phyloP scores from a whole-genome alignment of 1,140 invertebrate genomes.

The Polypedilum pembai region DNA sequence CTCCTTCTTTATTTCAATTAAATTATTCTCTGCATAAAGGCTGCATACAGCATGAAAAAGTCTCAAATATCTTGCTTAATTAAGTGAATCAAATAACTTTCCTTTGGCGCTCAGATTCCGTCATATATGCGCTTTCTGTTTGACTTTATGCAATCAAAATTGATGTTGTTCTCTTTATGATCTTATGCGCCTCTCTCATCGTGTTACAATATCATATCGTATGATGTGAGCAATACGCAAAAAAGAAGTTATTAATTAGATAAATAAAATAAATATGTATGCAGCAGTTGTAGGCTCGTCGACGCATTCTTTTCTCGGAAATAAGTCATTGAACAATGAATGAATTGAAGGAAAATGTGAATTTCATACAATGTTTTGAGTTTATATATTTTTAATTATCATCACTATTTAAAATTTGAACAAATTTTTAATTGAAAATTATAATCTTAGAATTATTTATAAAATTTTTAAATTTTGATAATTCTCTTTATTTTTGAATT shows the following conservation, averaged over 20 bases:
- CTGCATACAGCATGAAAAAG: not conserved
- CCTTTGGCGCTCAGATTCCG: conserved; percentile 23
- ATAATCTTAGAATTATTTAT: too few species aligned
- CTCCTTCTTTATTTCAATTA: not conserved
- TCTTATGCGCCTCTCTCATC: conserved; percentile 7
- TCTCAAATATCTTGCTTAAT: conserved; percentile 26
- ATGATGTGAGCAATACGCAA: not conserved
- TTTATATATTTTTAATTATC: too few species aligned
- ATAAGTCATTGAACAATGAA: not conserved
- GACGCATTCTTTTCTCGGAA: not conserved
- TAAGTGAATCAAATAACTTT: conserved; percentile 28
- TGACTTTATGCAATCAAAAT: not conserved
- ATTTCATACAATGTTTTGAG: too few species aligned
- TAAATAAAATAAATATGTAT: conserved; percentile 15
- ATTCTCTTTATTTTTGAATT: too few species aligned
- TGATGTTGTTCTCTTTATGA: not conserved
- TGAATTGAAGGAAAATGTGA: too few species aligned
- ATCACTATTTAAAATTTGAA: too few species aligned
- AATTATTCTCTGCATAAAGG: not conserved
- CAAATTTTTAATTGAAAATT: too few species aligned
- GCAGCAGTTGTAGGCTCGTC: not conserved
- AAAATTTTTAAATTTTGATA: too few species aligned
- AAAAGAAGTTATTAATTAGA: conserved; percentile 23
- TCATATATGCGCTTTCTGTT: conserved; percentile 11
- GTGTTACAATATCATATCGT: not conserved